These are phyloP conservation scores for Thysanoteuthis rhombus DNA, from an alignment of 2,888 invertebrate species.

Conservation along the genomic window DNA sequence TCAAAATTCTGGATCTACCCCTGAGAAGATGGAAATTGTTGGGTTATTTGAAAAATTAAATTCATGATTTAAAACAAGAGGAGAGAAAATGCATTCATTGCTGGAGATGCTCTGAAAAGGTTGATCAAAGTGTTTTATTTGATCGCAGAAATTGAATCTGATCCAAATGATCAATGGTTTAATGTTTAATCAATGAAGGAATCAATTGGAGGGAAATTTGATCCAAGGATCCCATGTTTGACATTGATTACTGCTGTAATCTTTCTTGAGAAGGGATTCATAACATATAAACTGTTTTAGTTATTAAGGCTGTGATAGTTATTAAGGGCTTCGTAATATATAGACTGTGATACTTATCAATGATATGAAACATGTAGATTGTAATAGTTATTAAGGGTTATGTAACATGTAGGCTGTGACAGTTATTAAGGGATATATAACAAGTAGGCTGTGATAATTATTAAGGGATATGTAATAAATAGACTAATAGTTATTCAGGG, in stretches of 20 bases:
- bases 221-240: background rate
- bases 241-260: background rate
- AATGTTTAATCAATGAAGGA: background rate
- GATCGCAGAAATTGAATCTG: background rate
- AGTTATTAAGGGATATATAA: too few relatives aligned
- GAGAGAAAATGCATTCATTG: background rate
- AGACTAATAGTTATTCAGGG: too few relatives aligned
- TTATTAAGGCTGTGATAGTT: too few relatives aligned
- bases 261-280: background rate
- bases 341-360: too few relatives aligned
- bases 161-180: background rate
- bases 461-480: too few relatives aligned
- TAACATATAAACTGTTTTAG: too few relatives aligned
- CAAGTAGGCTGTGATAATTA: too few relatives aligned
- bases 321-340: too few relatives aligned
- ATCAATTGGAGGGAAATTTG: background rate
- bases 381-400: too few relatives aligned
- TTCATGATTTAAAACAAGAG: background rate
- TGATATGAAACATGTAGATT: too few relatives aligned
- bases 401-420: too few relatives aligned
- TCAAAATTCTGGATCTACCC: too few relatives aligned
- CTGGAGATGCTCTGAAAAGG: background rate
- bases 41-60: background rate
- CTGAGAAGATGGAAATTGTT: background rate
- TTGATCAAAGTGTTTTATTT: background rate